Base-by-base conservation (phyloP, 2,113 vertebrate species). In the Ia io region DNA sequence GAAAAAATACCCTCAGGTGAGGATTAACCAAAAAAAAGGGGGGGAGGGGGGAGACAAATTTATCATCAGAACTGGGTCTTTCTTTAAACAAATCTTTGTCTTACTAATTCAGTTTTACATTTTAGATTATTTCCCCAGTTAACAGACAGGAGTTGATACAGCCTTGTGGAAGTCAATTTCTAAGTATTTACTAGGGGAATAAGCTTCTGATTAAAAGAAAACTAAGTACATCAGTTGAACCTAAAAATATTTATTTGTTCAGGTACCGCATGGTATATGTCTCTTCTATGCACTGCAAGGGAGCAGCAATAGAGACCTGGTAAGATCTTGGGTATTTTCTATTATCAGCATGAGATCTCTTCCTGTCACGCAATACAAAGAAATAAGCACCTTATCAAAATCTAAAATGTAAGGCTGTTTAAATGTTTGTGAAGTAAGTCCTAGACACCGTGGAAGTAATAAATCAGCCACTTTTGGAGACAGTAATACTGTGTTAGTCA, bases 221-320 rank as follows among this genome's bases (percentile, higher is more conserved):
- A 71, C 10, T 20, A 67, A 69, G 11, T 35, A 1, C 23, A 35
- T 63, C 65, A 32, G 30, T 44, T 56, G 88, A 73, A 82, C 16
- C 35, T 44, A 7, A 73, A 86, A 91, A 9, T 30, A 22, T 20
- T 42, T 5, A 28, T 18, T 76, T 73, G 49, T 14, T 25, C 32
- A 17, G 30, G n/a, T n/a, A 47, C 30, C 1, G 0, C 5, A 14
- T n/a, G 23, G 30, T 51, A 44, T 42, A 0, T 23, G 2, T 40
- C 35, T 49, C 10, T 28, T 59, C n/a, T 22, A 16, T 1, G 7
- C 9, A 20, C 28, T 12, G 47, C 23, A 42, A 69, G 32, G 32
- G 6, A 35, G 59, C 49, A 83, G 20, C 23, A 70, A 56, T 17
- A 40, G 44, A 84, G 30, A 44, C 69, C 79, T 59, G 49, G 49